phyloP scores from a whole-genome alignment of 2,797 vertebrate species.

The Urosaurus nigricauda region DNA sequence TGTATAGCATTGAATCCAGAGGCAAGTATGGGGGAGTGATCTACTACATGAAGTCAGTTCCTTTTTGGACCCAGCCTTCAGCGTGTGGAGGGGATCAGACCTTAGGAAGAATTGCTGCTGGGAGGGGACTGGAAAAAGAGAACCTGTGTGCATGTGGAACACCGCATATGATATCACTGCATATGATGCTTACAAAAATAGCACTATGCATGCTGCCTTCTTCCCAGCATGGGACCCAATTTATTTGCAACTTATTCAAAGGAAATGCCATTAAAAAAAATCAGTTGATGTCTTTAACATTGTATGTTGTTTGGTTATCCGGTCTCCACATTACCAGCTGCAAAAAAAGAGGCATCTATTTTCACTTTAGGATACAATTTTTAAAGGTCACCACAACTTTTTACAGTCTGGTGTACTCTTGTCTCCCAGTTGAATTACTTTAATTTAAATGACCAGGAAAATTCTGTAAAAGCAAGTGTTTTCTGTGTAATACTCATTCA shows the following conservation, averaged over 20 bases:
- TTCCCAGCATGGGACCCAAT: no score
- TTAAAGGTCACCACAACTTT: background rate
- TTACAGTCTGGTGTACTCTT: background rate
- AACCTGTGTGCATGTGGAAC: no score
- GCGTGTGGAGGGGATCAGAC: no score
- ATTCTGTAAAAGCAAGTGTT: constrained; percentile 1
- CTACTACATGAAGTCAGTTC: no score
- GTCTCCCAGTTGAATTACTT: background rate
- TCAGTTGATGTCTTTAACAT: background rate
- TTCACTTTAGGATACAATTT: background rate
- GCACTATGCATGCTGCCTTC: background rate
- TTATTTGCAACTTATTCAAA: background rate
- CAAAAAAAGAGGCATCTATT: background rate
- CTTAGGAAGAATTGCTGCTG: background rate
- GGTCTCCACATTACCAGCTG: background rate
- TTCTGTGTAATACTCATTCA: background rate
- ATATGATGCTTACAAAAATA: no score
- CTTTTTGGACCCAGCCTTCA: background rate
- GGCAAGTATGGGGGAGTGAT: background rate
- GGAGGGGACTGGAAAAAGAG: background rate
- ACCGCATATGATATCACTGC: no score
- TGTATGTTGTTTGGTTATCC: background rate
- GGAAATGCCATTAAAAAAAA: background rate
- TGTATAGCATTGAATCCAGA: background rate
- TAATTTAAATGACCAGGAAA: constrained; percentile 4